Percentiles rank a stretch among this genome's conserved stretches.
These are phyloP conservation scores for Rhynchophorus ferrugineus DNA, from an alignment of 1,140 invertebrate species.

Conservation along the genomic window DNA sequence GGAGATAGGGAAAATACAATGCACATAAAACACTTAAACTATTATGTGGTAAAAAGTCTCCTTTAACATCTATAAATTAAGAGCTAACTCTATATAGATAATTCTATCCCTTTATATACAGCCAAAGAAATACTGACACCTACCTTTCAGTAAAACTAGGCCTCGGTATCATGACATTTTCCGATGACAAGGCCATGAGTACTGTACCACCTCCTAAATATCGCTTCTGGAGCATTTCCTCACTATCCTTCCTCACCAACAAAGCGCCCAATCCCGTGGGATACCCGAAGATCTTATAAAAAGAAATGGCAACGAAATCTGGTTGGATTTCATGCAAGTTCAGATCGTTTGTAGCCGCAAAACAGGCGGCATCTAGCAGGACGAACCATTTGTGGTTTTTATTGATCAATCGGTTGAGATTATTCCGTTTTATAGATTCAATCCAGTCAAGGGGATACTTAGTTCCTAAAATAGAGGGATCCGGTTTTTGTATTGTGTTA, in stretches of 20 bases:
- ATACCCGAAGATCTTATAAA: constrained; percentile 98
- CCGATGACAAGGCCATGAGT: constrained; percentile 63
- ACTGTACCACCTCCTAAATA: constrained; percentile 94
- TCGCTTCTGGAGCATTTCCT: constrained; percentile 56
- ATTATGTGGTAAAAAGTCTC: too few relatives aligned
- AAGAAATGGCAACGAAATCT: constrained; percentile 88
- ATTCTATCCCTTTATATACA: too few relatives aligned
- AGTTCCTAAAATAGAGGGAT: constrained; percentile 54
- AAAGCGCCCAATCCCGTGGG: constrained; percentile 90
- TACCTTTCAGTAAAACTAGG: constrained; percentile 63
- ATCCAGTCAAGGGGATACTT: constrained; percentile 81
- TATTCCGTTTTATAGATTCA: constrained; percentile 53
- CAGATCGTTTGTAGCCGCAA: constrained; percentile 68
- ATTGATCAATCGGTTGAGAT: constrained; percentile 44
- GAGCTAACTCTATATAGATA: too few relatives aligned
- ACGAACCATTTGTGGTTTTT: constrained; percentile 63
- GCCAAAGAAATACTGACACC: too few relatives aligned
- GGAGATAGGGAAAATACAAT: too few relatives aligned
- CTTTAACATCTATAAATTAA: too few relatives aligned
- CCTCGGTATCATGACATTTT: constrained; percentile 63
- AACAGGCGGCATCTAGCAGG: constrained; percentile 80
- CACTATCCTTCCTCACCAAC: constrained; percentile 64
- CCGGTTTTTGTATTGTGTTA: neutral
- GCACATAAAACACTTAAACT: too few relatives aligned
- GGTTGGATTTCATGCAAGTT: constrained; percentile 66